phyloP scores from a whole-genome alignment of 1,140 invertebrate genomes.

The Protaetia brevitarsis region DNA sequence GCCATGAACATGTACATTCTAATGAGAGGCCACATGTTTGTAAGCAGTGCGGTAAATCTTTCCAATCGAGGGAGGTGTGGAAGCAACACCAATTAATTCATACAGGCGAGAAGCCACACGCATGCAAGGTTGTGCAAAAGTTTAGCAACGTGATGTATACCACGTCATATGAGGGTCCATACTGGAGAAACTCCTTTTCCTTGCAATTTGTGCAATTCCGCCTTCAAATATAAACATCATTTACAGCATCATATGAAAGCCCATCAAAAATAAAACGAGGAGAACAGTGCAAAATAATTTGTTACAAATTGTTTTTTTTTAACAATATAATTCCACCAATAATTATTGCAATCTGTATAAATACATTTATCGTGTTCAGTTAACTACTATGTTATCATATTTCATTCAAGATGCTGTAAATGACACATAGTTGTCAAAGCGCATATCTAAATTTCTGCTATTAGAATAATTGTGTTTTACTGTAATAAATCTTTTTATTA shows the following conservation, averaged over 20 bases:
- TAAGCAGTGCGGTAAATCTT: conserved; percentile 52
- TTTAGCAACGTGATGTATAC: neutral
- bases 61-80: conserved; percentile 39
- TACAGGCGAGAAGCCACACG: neutral
- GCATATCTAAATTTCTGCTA: no score
- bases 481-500: no score
- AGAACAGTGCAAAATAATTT: no score
- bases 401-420: no score
- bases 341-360: no score
- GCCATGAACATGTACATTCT: conserved; percentile 62
- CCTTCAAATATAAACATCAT: neutral
- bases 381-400: no score
- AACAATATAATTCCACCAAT: no score
- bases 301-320: no score
- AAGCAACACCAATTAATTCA: conserved; percentile 29
- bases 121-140: neutral
- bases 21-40: conserved; percentile 88
- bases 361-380: no score
- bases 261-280: no score
- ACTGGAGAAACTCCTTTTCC: neutral
- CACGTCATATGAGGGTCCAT: neutral
- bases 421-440: no score
- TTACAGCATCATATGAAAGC: neutral
- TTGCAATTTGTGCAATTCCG: neutral
- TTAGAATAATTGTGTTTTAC: no score